Conservation (phyloP, 2,113 vertebrate genomes). For the Pterocles burchelli region DNA sequence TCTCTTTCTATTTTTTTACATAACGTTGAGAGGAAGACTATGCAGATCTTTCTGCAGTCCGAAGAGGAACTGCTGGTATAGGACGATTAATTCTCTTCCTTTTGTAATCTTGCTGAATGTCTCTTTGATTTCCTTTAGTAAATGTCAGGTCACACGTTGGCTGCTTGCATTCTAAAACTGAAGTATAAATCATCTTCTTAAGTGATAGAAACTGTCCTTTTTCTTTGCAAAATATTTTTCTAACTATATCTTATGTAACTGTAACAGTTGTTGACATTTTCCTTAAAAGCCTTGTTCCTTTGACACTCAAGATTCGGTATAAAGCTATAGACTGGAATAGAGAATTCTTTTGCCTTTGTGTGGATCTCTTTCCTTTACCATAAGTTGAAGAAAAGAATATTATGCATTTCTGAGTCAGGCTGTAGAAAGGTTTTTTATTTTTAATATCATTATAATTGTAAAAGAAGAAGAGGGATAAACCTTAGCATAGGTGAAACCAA, state of each 20-base stretch:
- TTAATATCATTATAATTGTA: conserved; percentile 53
- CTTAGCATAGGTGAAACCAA: conserved; percentile 5
- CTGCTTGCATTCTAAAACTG: conserved; percentile 22
- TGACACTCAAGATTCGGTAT: conserved; percentile 18
- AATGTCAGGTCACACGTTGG: conserved; percentile 50
- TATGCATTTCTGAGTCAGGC: conserved; percentile 37
- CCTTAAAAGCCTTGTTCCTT: conserved; percentile 23
- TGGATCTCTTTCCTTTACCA: background rate
- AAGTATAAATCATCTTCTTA: conserved; percentile 47
- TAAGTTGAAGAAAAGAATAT: conserved; percentile 10
- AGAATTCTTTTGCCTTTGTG: background rate
- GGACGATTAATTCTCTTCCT: background rate
- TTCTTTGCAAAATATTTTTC: conserved; percentile 65
- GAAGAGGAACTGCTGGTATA: background rate
- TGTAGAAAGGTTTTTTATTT: conserved; percentile 36
- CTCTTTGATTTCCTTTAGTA: conserved; percentile 38
- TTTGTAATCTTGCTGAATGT: background rate
- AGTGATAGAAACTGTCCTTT: conserved; percentile 54
- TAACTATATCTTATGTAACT: conserved; percentile 48
- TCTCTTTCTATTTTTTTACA: background rate
- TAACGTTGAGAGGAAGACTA: background rate
- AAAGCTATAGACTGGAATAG: background rate
- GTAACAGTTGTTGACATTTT: conserved; percentile 51
- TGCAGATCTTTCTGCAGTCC: background rate
- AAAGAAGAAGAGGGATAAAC: conserved; percentile 29